Conservation (phyloP, 2,113 vertebrate species). For the Vulpes lagopus region DNA sequence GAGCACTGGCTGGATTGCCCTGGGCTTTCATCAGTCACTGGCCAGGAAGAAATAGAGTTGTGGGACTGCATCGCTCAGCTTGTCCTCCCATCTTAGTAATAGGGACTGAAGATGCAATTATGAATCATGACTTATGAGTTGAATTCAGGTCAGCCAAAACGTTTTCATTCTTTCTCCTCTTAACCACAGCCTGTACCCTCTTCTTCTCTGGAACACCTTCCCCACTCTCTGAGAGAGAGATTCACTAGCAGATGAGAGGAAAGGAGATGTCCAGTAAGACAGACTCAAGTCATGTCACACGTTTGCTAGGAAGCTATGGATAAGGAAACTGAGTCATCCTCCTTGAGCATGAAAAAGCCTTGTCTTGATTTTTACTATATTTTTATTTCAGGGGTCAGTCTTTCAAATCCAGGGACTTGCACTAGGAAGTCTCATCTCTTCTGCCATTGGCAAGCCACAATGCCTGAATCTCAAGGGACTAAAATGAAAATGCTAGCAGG, state of each 20-base stretch:
- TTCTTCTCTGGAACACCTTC: conserved; percentile 10
- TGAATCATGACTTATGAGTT: conserved; percentile 3
- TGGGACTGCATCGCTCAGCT: conserved; percentile 37
- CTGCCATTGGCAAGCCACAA: conserved; percentile 11
- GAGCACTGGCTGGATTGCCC: conserved; percentile 24
- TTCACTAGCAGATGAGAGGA: not conserved
- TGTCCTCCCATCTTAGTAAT: not conserved
- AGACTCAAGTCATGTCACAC: not conserved
- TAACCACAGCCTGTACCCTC: not conserved
- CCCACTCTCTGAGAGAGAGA: not conserved
- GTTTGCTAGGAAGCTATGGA: not conserved
- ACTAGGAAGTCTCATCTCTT: not conserved
- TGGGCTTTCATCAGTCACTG: conserved; percentile 51
- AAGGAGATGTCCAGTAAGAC: not conserved
- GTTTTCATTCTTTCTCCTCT: conserved; percentile 34
- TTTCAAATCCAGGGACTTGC: not conserved
- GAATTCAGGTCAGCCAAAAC: conserved; percentile 48
- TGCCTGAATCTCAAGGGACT: conserved; percentile 12
- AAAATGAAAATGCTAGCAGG: not conserved
- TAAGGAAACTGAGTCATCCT: not conserved
- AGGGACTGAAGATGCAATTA: conserved; percentile 27
- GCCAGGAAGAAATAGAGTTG: conserved; percentile 60
- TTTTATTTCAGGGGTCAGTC: conserved; percentile 24
- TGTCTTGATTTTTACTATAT: not conserved
- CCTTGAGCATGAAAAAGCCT: conserved; percentile 13